Evolutionary conservation across 1,140 invertebrate genomes (phyloP).

Genomic region (Eriosoma lanigerum): DNA sequence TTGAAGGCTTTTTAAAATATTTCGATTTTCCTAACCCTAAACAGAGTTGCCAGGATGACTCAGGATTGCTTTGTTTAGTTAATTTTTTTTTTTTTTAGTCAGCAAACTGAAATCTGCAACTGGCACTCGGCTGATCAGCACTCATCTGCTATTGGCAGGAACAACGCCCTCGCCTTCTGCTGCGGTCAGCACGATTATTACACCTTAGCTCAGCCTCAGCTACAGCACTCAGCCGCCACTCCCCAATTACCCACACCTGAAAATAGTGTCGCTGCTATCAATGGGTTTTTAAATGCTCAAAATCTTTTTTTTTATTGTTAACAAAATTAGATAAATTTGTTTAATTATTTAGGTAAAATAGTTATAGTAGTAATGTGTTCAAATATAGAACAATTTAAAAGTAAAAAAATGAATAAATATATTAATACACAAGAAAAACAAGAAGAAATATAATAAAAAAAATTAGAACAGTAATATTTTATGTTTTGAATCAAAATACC

Average conservation of each 20-base stretch:
- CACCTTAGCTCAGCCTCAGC: slow-evolving; percentile 50
- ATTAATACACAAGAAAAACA: slow-evolving; percentile 3
- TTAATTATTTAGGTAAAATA: not conserved
- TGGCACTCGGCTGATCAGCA: slow-evolving; percentile 50
- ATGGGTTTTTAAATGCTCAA: slow-evolving; percentile 46
- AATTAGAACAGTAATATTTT: not conserved
- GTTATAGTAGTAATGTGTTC: not conserved
- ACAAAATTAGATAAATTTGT: not conserved
- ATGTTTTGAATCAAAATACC: not conserved
- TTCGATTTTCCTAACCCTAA: slow-evolving; percentile 47
- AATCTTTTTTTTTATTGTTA: slow-evolving; percentile 1
- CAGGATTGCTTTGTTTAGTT: slow-evolving; percentile 46
- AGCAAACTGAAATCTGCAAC: slow-evolving; percentile 52
- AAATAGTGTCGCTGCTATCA: slow-evolving; percentile 49
- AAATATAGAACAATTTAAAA: not conserved
- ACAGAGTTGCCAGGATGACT: slow-evolving; percentile 43
- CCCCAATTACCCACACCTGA: slow-evolving; percentile 51
- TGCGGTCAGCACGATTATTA: slow-evolving; percentile 49
- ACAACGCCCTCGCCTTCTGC: slow-evolving; percentile 51
- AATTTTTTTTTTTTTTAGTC: slow-evolving; percentile 16
- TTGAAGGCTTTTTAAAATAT: not conserved
- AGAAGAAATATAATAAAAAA: not conserved
- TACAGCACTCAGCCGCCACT: slow-evolving; percentile 48
- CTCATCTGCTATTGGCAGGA: slow-evolving; percentile 49
- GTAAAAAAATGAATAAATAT: not conserved